These are phyloP conservation scores for Raja brachyura DNA, from an alignment of 2,113 vertebrate genomes.

Conservation along the genomic window DNA sequence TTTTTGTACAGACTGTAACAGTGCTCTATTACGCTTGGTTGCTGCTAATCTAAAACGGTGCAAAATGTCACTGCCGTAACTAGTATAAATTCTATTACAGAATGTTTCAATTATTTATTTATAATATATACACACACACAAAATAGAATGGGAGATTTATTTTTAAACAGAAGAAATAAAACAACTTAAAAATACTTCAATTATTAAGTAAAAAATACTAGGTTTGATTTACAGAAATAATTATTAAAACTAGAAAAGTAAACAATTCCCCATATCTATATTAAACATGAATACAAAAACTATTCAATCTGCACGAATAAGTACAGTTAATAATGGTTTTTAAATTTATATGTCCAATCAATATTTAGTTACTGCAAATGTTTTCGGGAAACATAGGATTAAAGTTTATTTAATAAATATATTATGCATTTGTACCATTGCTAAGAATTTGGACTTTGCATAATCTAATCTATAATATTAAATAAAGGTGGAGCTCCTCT, in stretches of 20 bases:
- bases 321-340: background rate
- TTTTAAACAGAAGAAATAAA: slow-evolving; percentile 6
- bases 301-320: slow-evolving; percentile 4
- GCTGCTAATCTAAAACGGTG: slow-evolving; percentile 51
- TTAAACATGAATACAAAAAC: background rate
- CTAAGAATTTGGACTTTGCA: background rate
- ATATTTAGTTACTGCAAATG: background rate
- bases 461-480: background rate
- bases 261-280: background rate
- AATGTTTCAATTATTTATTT: slow-evolving; percentile 29
- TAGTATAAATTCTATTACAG: slow-evolving; percentile 36
- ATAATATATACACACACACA: background rate
- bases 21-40: slow-evolving; percentile 56
- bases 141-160: background rate
- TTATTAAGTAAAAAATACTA: background rate
- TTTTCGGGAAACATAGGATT: background rate
- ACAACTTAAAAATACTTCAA: slow-evolving; percentile 19
- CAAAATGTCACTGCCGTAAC: slow-evolving; percentile 36
- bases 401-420: background rate
- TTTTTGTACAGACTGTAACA: slow-evolving; percentile 55
- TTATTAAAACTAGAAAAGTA: background rate
- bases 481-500: background rate
- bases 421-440: background rate
- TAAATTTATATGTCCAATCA: background rate
- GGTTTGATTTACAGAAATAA: background rate